Base-by-base conservation (phyloP, 2,113 vertebrate species). In the Mystacornis crossleyi region DNA sequence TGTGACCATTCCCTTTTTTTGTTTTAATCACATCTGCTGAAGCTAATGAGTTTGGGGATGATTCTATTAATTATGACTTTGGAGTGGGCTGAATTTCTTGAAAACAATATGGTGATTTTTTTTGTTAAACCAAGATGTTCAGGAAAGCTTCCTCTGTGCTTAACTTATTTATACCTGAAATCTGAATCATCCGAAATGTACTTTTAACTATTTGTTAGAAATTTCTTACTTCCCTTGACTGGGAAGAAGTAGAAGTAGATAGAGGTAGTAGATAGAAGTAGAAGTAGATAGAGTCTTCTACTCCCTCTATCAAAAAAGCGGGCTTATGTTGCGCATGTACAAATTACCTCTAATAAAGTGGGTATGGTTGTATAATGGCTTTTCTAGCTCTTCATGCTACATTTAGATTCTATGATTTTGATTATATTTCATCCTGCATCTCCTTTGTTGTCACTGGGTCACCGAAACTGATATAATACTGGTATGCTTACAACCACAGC, bases 381-480 rank as follows among this genome's bases (percentile, higher is more conserved):
- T 93, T 91, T 90, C 50, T 58, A 77, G 10, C 28, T 62, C n/a
- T 91, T 94, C 64, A 54, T 0, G 2, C 42, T 88, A 80, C 64
- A 73, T 93, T 90, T 93, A 58, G 29, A 40, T 62, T 69, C 29
- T n/a, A 12, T 86, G 54, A 47, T 50, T 95, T 93, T 88, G 62
- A 79, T 86, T 88, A 60, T 55, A 17, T 55, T 90, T 90, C n/a
- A 58, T 89, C 72, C 54, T 86, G 50, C 51, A 48, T 88, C 50
- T 86, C 64, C 62, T 96, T 86, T 90, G 42, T 95, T 96, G 64
- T 70, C 86, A 64, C 55, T 47, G 20, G 19, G 45, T 42, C 54
- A 80, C 58, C 86, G 75, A 82, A 90, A 81, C 54, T 89, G 75
- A 90, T 92, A 43, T 58, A 90, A 71, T 86, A 78, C 38, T 91